Conservation (phyloP, 2,113 vertebrate species). For the Otus sunia region DNA sequence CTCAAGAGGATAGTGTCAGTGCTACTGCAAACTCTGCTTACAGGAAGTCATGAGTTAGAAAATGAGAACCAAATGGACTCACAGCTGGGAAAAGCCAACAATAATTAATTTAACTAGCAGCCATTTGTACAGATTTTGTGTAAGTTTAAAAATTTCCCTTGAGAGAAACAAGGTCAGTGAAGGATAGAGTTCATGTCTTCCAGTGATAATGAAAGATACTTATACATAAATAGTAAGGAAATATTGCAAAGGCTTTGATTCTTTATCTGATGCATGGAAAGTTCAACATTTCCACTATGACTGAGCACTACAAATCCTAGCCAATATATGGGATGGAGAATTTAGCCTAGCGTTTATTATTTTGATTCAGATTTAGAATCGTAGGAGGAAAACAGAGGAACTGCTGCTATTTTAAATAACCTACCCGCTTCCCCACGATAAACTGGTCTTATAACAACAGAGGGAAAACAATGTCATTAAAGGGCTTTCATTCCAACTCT, state of each 20-base stretch:
- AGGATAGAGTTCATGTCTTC: slow-evolving; percentile 48
- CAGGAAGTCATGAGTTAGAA: slow-evolving; percentile 71
- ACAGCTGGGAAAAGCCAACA: slow-evolving; percentile 76
- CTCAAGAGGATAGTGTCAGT: slow-evolving; percentile 61
- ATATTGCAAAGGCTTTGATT: neutral
- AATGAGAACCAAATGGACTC: slow-evolving; percentile 79
- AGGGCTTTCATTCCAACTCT: slow-evolving; percentile 62
- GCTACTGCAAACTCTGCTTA: slow-evolving; percentile 47
- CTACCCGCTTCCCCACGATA: neutral
- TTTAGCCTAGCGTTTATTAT: slow-evolving; percentile 1
- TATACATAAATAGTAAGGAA: slow-evolving; percentile 3
- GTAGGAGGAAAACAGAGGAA: slow-evolving; percentile 12
- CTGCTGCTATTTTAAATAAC: neutral
- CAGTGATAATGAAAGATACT: slow-evolving; percentile 53
- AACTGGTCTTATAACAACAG: slow-evolving; percentile 17
- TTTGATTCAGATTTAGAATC: neutral
- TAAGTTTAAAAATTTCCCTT: slow-evolving; percentile 72
- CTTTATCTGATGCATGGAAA: neutral
- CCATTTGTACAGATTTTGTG: slow-evolving; percentile 61
- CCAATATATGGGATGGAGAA: neutral
- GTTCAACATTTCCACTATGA: neutral
- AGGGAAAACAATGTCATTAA: slow-evolving; percentile 53
- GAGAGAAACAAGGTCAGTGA: slow-evolving; percentile 72
- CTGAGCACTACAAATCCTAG: neutral
- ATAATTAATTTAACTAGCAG: slow-evolving; percentile 77